Evolutionary conservation across 2,113 vertebrate species (phyloP), one percentile per base, ranked within the genome.

Genomic region (Rallus limicola): DNA sequence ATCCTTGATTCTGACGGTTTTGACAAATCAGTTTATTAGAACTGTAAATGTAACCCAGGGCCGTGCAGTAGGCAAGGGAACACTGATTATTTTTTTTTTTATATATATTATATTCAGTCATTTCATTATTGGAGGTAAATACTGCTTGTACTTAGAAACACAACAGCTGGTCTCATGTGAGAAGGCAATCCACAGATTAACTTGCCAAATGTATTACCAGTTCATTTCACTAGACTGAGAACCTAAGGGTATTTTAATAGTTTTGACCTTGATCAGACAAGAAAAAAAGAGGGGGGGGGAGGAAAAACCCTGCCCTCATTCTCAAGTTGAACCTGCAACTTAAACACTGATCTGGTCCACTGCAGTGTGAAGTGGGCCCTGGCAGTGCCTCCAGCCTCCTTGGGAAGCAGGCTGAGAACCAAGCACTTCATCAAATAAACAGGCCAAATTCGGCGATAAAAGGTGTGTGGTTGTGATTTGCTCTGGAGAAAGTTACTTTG

Each of bases 1-100:
- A 97, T 95, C 97, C 97, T 97, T 86, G 97, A 96, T 97, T 97
- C 97, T 98, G 98, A 98, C 59, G 88, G 92, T 90, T 98, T 97
- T 98, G 98, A 98, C 98, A 98, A 98, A 98, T 98, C 98, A 98
- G 97, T 98, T 98, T 98, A 98, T 98, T 98, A 92, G 97, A 97
- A 95, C 96, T 97, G 97, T 96, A 96, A 98, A 97, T 97, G 96
- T 95, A 97, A 96, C 96, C 94, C 97, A 96, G 96, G 93, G 58
- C 91, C 86, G 65, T 88, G 97, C 97, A 98, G 97, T 95, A 93
- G 75, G 82, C 92, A 64, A 52, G 71, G 58, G 67, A 95, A 93
- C 91, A 56, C 82, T 86, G 87, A 14, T 42, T 90, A 83, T 85
- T 74, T 38, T 86, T 87, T 83, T 62, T 79, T 95, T 94, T 90